Conservation (phyloP, 2,888 invertebrate genomes). For the Emmelina monodactyla region DNA sequence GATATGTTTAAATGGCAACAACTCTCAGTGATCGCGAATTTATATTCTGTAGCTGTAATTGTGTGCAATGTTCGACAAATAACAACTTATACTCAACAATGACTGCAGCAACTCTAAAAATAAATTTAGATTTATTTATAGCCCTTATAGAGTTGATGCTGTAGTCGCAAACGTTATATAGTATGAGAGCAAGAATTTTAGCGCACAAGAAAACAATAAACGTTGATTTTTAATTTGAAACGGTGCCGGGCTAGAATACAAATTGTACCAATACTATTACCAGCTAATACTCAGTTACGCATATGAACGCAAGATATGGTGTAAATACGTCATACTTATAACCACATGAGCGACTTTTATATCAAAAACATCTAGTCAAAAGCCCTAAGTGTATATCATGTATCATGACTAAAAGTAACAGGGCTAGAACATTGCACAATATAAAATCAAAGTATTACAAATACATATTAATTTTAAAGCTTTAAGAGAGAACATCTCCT, state of each 20-base stretch:
- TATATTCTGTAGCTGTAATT: slow-evolving; percentile 52
- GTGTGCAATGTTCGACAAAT: slow-evolving; percentile 33
- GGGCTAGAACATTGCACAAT: slow-evolving; percentile 40
- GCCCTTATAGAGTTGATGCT: too few relatives aligned
- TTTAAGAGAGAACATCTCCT: slow-evolving; percentile 47
- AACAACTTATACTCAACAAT: background rate
- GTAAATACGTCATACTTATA: slow-evolving; percentile 1
- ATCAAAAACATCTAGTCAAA: slow-evolving; percentile 42
- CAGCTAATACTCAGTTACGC: too few relatives aligned
- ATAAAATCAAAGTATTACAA: slow-evolving; percentile 44
- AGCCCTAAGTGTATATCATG: slow-evolving; percentile 34
- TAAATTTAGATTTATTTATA: too few relatives aligned
- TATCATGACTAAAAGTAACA: slow-evolving; percentile 21
- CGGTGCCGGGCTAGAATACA: too few relatives aligned
- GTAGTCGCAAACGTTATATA: too few relatives aligned
- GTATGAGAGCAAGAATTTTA: too few relatives aligned
- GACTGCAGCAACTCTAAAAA: too few relatives aligned
- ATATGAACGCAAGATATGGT: too few relatives aligned
- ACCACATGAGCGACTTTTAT: slow-evolving; percentile 2
- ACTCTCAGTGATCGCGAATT: slow-evolving; percentile 56
- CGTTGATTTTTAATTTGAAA: too few relatives aligned
- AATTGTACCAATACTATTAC: too few relatives aligned
- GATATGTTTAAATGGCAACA: slow-evolving; percentile 63
- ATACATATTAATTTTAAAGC: slow-evolving; percentile 54
- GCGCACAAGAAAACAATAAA: too few relatives aligned